Percentiles rank a stretch among this genome's conserved stretches.
Conservation (phyloP, 1,140 invertebrate genomes). For the Heliothis subflexa region DNA sequence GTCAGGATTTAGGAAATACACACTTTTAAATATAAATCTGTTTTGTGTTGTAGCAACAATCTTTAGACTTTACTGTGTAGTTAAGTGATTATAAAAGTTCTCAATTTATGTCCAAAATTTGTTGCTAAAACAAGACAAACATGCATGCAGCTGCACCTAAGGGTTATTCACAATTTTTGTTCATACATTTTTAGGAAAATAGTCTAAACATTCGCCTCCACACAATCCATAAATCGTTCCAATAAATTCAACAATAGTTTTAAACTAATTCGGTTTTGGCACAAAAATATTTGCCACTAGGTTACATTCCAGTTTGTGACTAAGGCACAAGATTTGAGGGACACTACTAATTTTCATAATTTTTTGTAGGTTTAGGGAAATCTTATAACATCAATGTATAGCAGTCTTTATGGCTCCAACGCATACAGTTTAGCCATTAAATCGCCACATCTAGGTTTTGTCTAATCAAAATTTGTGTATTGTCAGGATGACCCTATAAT, state of each 20-base stretch:
- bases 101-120: not conserved
- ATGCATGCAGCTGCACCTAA: conserved; percentile 36
- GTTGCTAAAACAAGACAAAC: conserved; percentile 27
- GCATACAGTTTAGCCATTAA: not conserved
- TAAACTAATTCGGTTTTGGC: conserved; percentile 56
- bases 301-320: conserved; percentile 59
- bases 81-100: not conserved
- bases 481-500: not conserved
- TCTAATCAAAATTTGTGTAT: not conserved
- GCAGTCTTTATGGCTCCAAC: not conserved
- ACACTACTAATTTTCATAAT: conserved; percentile 52
- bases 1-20: conserved; percentile 83
- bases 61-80: not conserved
- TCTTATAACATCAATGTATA: not conserved
- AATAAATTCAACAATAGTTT: conserved; percentile 49
- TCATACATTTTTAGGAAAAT: conserved; percentile 52
- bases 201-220: conserved; percentile 25
- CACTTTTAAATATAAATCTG: conserved; percentile 70
- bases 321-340: conserved; percentile 78
- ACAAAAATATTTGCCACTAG: conserved; percentile 56
- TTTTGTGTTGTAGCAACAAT: conserved; percentile 14
- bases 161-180: conserved; percentile 47
- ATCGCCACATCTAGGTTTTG: not conserved
- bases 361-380: not conserved
- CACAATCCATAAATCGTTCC: conserved; percentile 21